These are phyloP conservation scores for Cryptoblepharus egeriae DNA, from an alignment of 2,797 vertebrate species.

Conservation along the genomic window DNA sequence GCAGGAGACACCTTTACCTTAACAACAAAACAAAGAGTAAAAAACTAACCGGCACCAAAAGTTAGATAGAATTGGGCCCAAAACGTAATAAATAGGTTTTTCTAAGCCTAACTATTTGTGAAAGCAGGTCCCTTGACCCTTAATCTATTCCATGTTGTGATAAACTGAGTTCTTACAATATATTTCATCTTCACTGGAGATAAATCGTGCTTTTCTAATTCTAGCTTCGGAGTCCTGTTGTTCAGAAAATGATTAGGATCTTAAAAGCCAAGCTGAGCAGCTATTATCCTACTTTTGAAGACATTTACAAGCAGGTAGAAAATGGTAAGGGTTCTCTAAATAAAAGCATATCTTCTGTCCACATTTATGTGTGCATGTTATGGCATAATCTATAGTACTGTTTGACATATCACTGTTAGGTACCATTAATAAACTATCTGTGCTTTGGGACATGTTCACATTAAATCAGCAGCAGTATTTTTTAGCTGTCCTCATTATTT, in stretches of 20 bases:
- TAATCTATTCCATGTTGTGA: not conserved
- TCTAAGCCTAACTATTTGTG: not conserved
- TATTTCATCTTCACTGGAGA: constrained; percentile 7
- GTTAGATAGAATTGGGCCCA: too few relatives aligned
- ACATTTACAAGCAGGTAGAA: constrained; percentile 75
- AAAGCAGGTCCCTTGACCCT: not conserved
- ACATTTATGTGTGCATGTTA: not conserved
- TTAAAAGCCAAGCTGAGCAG: constrained; percentile 84
- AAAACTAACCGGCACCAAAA: too few relatives aligned
- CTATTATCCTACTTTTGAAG: constrained; percentile 82
- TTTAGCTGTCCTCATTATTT: constrained; percentile 5
- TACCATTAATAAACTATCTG: not conserved
- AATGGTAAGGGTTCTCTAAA: constrained; percentile 70
- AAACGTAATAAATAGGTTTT: not conserved
- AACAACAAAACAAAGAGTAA: too few relatives aligned
- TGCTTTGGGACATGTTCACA: not conserved
- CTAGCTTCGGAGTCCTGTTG: constrained; percentile 79
- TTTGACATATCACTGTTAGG: not conserved
- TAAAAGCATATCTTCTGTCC: not conserved
- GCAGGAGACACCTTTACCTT: too few relatives aligned
- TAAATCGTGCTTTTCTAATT: constrained; percentile 40
- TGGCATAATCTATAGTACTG: constrained; percentile 27
- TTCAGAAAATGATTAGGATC: constrained; percentile 81
- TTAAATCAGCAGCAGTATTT: constrained; percentile 22
- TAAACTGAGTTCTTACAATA: constrained; percentile 1